Conservation (phyloP, 2,888 invertebrate genomes). For the Drosophila setosimentum region DNA sequence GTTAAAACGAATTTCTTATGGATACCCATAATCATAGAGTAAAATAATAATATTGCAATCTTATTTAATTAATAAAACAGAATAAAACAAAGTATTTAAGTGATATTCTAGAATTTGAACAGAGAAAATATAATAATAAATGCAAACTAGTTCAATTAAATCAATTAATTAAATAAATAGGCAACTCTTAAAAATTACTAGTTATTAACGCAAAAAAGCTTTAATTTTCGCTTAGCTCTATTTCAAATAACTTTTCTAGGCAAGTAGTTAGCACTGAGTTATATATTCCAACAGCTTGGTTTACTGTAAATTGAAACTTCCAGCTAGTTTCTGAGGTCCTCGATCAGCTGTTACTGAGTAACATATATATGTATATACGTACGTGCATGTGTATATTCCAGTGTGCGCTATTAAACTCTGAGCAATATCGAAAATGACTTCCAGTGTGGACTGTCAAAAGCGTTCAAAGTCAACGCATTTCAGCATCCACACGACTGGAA, state of each 20-base stretch:
- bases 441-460: slow-evolving; percentile 39
- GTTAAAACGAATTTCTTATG: neutral
- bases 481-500: slow-evolving; percentile 47
- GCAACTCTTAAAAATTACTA: neutral
- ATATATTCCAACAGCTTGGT: neutral
- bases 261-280: neutral
- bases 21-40: neutral
- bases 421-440: slow-evolving; percentile 31
- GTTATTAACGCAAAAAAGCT: neutral
- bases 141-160: neutral
- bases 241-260: neutral
- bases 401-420: slow-evolving; percentile 24
- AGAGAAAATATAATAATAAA: neutral
- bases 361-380: neutral
- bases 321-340: neutral
- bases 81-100: neutral
- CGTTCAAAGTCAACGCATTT: slow-evolving; percentile 64
- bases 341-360: neutral
- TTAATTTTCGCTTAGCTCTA: neutral
- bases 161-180: neutral
- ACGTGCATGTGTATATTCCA: neutral
- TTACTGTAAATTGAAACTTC: neutral
- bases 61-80: neutral
- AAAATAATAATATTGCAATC: neutral
- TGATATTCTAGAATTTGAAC: neutral